A percentile compares a stretch with the other conserved stretches of the same genome.
Evolutionary conservation across 2,888 invertebrate species (phyloP).

Genomic region (Orgyia antiqua): DNA sequence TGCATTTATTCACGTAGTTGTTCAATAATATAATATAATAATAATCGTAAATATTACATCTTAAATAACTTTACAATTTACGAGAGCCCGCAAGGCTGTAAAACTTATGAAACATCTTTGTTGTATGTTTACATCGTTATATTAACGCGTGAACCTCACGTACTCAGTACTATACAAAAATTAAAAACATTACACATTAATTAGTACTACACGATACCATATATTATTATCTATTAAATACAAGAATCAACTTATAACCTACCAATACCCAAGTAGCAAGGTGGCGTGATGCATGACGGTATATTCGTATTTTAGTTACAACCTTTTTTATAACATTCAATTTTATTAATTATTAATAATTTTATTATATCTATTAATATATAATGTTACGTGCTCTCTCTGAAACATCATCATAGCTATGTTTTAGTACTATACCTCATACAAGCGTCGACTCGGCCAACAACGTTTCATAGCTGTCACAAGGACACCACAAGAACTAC

Average conservation of each 20-base stretch:
- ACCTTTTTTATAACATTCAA: slow-evolving; percentile 70
- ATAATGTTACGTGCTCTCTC: slow-evolving; percentile 56
- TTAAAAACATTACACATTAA: slow-evolving; percentile 75
- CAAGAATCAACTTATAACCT: slow-evolving; percentile 70
- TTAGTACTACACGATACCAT: slow-evolving; percentile 70
- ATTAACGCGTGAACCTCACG: slow-evolving; percentile 49
- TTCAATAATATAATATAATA: slow-evolving; percentile 34
- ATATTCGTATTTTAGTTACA: slow-evolving; percentile 70
- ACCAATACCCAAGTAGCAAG: slow-evolving; percentile 57
- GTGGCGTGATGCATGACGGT: slow-evolving; percentile 50
- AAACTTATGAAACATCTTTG: slow-evolving; percentile 50
- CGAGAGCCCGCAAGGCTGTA: slow-evolving; percentile 48
- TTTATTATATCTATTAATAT: slow-evolving; percentile 61
- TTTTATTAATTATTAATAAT: slow-evolving; percentile 60
- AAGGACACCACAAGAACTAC: neutral
- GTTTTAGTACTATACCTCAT: slow-evolving; percentile 21
- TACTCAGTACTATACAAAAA: slow-evolving; percentile 73
- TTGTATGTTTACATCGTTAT: slow-evolving; percentile 62
- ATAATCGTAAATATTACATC: slow-evolving; percentile 55
- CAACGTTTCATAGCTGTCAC: neutral
- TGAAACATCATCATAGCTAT: slow-evolving; percentile 44
- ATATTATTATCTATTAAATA: slow-evolving; percentile 69
- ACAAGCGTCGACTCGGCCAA: neutral
- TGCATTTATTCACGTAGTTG: slow-evolving; percentile 21
- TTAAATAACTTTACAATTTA: slow-evolving; percentile 69